Evolutionary conservation across 2,797 vertebrate species (phyloP).

Genomic region (Hafferia zeledoni): DNA sequence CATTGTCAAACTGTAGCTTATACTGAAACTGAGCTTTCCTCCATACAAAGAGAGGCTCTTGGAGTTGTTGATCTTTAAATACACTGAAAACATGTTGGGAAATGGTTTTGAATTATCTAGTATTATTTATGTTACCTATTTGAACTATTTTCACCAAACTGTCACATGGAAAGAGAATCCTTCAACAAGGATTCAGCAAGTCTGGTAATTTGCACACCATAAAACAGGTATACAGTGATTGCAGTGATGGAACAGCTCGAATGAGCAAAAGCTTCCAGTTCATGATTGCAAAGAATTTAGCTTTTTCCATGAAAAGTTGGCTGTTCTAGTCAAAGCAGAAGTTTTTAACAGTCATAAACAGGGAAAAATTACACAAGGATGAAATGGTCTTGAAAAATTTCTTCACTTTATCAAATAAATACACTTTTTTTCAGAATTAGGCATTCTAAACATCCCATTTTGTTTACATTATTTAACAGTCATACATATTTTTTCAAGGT

Average conservation of each 20-base stretch:
- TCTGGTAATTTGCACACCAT: background rate
- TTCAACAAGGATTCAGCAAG: background rate
- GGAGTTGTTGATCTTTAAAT: background rate
- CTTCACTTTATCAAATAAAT: background rate
- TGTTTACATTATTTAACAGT: slow-evolving; percentile 15
- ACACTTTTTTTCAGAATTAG: background rate
- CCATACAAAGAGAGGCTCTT: background rate
- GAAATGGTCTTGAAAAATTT: background rate
- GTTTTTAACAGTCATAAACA: background rate
- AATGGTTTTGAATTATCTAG: background rate
- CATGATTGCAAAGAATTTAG: background rate
- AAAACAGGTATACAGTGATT: background rate
- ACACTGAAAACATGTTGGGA: background rate
- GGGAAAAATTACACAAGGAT: background rate
- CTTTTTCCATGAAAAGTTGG: background rate
- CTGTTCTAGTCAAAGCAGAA: background rate
- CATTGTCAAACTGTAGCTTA: background rate
- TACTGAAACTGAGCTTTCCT: background rate
- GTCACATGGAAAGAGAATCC: background rate
- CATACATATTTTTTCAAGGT: background rate
- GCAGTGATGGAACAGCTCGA: background rate
- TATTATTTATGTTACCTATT: background rate
- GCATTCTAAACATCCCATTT: background rate
- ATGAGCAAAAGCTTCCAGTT: background rate
- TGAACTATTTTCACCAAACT: background rate